A percentile compares a stretch with the other conserved stretches of the same genome.
Evolutionary conservation across 2,888 invertebrate species (phyloP).

Genomic region (Acanthococcus lagerstroemiae): DNA sequence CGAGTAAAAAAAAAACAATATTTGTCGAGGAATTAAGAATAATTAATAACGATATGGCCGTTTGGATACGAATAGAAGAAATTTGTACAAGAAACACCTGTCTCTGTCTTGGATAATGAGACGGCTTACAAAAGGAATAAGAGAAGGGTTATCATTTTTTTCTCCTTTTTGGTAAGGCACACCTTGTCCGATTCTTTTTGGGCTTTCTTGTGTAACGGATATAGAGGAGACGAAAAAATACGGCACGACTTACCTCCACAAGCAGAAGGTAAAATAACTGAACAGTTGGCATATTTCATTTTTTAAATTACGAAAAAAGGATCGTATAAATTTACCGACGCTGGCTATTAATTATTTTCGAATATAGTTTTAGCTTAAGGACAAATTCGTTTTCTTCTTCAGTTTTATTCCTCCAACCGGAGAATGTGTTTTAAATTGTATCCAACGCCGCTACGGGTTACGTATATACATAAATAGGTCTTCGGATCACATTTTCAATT

Average conservation of each 20-base stretch:
- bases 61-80: too few species aligned
- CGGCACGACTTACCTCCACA: neutral
- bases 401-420: neutral
- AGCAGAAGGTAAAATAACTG: neutral
- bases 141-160: too few species aligned
- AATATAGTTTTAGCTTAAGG: constrained; percentile 1
- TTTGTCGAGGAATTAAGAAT: neutral
- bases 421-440: neutral
- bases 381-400: neutral
- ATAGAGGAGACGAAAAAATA: neutral
- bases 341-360: neutral
- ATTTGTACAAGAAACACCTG: too few species aligned
- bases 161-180: too few species aligned
- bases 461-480: neutral
- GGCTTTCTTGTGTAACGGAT: neutral
- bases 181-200: too few species aligned
- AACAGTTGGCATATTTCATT: neutral
- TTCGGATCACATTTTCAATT: neutral
- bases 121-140: too few species aligned
- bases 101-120: too few species aligned
- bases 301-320: neutral
- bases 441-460: neutral
- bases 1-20: neutral
- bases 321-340: neutral
- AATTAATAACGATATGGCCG: neutral